Evolutionary conservation across 2,113 vertebrate genomes (phyloP).

Genomic region (Mastomys natalensis): DNA sequence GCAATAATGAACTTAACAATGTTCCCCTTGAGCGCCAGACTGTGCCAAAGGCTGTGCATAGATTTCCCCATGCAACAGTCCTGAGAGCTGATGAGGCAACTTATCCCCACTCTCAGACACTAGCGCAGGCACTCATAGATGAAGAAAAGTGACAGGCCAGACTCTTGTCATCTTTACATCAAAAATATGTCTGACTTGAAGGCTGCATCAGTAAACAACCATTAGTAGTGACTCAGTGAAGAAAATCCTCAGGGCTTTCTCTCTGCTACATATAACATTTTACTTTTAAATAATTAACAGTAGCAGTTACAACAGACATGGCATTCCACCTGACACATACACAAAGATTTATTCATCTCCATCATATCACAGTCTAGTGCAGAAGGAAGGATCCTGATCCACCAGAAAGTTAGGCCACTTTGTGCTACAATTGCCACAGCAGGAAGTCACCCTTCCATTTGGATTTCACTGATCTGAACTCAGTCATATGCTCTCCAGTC

Average conservation of each 20-base stretch:
- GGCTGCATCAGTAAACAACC: neutral
- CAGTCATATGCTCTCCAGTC: neutral
- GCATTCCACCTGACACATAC: neutral
- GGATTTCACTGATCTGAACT: neutral
- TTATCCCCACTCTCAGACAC: neutral
- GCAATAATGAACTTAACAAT: neutral
- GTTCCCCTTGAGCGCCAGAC: neutral
- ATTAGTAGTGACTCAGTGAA: neutral
- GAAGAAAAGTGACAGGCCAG: neutral
- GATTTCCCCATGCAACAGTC: neutral
- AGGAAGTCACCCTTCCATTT: neutral
- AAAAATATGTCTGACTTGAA: neutral
- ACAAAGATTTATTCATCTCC: neutral
- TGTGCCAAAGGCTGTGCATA: neutral
- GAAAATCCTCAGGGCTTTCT: neutral
- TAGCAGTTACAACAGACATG: neutral
- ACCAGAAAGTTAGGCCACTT: neutral
- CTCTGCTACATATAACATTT: neutral
- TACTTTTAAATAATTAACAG: neutral
- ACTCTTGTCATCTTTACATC: neutral
- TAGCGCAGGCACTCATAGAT: neutral
- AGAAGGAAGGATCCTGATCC: too few relatives aligned
- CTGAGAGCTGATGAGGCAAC: neutral
- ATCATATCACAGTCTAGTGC: neutral
- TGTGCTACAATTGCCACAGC: neutral